Percentiles rank a stretch among this genome's conserved stretches.
Conservation (phyloP, 2,888 invertebrate genomes). For the Drosophila villosipedis region DNA sequence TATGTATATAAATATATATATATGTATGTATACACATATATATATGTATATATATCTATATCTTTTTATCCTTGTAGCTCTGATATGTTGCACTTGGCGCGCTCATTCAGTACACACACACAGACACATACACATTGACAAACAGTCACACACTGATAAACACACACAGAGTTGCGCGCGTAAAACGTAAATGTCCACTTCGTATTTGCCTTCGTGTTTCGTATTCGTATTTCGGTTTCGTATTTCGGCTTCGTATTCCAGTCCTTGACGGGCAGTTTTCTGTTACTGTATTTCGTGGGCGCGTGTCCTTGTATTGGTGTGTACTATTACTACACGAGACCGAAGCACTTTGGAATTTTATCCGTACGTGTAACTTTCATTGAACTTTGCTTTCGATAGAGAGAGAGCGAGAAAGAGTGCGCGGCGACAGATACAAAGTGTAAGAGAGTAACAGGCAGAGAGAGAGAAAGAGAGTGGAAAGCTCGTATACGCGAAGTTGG, state of each 20-base stretch:
- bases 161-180: slow-evolving; percentile 69
- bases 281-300: slow-evolving; percentile 19
- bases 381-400: slow-evolving; percentile 56
- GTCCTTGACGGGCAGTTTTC: slow-evolving; percentile 72
- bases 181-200: slow-evolving; percentile 70
- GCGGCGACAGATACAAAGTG: slow-evolving; percentile 16
- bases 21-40: background rate
- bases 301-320: slow-evolving; percentile 67
- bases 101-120: slow-evolving; percentile 64
- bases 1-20: slow-evolving; percentile 17
- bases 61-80: slow-evolving; percentile 9
- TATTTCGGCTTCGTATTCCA: slow-evolving; percentile 65
- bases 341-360: slow-evolving; percentile 64
- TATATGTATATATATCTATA: slow-evolving; percentile 13
- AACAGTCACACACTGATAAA: slow-evolving; percentile 16
- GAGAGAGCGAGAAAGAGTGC: slow-evolving; percentile 20
- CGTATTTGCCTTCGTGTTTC: slow-evolving; percentile 14
- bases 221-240: slow-evolving; percentile 12
- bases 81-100: slow-evolving; percentile 76
- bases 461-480: slow-evolving; percentile 35
- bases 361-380: slow-evolving; percentile 76
- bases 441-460: slow-evolving; percentile 21
- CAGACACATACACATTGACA: slow-evolving; percentile 28
- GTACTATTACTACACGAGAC: slow-evolving; percentile 65
- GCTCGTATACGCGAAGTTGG: slow-evolving; percentile 61